A percentile compares a stretch with the other conserved stretches of the same genome.
Conservation (phyloP, 2,797 vertebrate genomes). For the Ispidina picta region DNA sequence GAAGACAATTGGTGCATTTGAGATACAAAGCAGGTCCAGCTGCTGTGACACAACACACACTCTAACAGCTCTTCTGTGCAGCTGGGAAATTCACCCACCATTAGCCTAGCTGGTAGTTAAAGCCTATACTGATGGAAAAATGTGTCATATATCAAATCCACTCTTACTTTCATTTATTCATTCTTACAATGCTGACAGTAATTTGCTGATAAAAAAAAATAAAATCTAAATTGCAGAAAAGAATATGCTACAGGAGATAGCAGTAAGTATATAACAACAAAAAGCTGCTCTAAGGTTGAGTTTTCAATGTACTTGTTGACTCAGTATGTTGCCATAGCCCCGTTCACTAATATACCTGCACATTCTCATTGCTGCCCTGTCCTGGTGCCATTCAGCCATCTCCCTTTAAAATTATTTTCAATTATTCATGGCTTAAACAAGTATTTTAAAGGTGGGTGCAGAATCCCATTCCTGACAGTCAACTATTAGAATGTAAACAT, state of each 20-base stretch:
- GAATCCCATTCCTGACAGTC: background rate
- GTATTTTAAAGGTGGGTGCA: background rate
- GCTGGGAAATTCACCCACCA: background rate
- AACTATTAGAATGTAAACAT: background rate
- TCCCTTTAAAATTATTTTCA: background rate
- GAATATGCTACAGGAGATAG: background rate
- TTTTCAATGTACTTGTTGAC: background rate
- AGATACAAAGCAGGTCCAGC: background rate
- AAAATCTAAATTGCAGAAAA: background rate
- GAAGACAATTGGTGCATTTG: background rate
- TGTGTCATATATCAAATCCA: rapidly evolving
- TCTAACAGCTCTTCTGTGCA: background rate
- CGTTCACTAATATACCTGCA: rapidly evolving
- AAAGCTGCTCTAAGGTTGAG: background rate
- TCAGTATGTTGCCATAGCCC: background rate
- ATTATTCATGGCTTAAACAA: background rate
- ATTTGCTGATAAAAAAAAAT: background rate
- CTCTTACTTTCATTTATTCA: background rate
- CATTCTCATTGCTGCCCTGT: background rate
- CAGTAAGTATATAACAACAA: background rate
- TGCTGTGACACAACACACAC: background rate
- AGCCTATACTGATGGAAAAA: background rate
- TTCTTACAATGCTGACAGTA: background rate
- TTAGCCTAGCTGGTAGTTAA: background rate
- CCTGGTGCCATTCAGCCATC: background rate